A percentile compares a stretch with the other conserved stretches of the same genome.
phyloP scores from a whole-genome alignment of 1,140 invertebrate species.

The Centruroides sculpturatus region DNA sequence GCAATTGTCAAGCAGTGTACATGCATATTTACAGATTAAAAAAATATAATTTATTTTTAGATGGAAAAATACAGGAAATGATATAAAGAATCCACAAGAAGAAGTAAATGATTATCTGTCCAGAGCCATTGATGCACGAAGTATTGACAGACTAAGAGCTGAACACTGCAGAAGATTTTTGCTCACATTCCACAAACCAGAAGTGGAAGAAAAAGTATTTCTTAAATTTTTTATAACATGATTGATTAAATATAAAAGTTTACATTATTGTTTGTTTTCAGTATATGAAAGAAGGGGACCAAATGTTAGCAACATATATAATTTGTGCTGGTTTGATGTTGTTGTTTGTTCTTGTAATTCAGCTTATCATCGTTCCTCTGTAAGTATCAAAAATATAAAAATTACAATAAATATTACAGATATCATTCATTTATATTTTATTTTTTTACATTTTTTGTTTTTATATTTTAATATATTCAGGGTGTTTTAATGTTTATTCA shows the following conservation, averaged over 20 bases:
- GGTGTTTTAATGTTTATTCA: too few species aligned
- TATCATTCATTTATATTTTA: too few species aligned
- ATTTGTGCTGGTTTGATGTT: slow-evolving; percentile 59
- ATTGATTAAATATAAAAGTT: background rate
- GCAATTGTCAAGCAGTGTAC: too few species aligned
- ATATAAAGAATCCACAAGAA: too few species aligned
- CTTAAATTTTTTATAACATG: slow-evolving; percentile 14
- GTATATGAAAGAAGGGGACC: slow-evolving; percentile 60
- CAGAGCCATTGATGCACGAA: slow-evolving; percentile 83
- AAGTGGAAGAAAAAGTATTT: slow-evolving; percentile 55
- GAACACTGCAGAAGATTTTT: slow-evolving; percentile 68
- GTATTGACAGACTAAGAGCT: slow-evolving; percentile 66
- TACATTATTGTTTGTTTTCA: slow-evolving; percentile 31
- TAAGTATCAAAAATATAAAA: slow-evolving; percentile 34
- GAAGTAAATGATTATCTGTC: slow-evolving; percentile 81
- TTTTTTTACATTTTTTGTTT: too few species aligned
- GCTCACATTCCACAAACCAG: slow-evolving; percentile 58
- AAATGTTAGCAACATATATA: slow-evolving; percentile 70
- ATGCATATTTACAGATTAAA: too few species aligned
- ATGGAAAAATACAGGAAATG: too few species aligned
- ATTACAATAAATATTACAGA: too few species aligned
- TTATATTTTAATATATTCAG: too few species aligned
- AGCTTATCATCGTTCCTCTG: slow-evolving; percentile 46
- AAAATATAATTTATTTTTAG: too few species aligned
- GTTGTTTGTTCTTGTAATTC: slow-evolving; percentile 24